These are phyloP conservation scores for Parnassius smintheus DNA, from an alignment of 2,888 invertebrate genomes.

Conservation along the genomic window DNA sequence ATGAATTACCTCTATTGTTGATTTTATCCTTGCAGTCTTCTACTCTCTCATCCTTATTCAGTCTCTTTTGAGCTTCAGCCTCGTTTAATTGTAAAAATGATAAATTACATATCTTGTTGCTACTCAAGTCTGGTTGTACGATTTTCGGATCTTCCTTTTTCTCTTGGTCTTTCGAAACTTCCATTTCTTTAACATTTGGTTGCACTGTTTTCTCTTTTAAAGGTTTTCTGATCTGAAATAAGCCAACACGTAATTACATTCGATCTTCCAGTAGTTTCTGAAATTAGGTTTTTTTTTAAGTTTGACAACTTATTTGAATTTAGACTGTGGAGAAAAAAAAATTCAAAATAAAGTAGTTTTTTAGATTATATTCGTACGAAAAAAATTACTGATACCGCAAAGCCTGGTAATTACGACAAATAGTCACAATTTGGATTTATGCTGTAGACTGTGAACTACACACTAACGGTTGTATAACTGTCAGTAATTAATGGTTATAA, in stretches of 20 bases:
- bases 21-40: slow-evolving; percentile 18
- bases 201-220: slow-evolving; percentile 51
- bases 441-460: no score
- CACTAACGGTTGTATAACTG: no score
- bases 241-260: slow-evolving; percentile 3
- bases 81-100: slow-evolving; percentile 42
- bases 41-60: slow-evolving; percentile 28
- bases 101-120: slow-evolving; percentile 39
- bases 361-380: not conserved
- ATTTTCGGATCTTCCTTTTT: slow-evolving; percentile 34
- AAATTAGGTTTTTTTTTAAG: no score
- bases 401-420: no score
- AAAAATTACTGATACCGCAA: no score
- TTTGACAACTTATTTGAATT: no score
- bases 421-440: no score
- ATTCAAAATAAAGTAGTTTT: not conserved
- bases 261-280: not conserved
- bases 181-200: slow-evolving; percentile 28
- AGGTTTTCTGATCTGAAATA: slow-evolving; percentile 58
- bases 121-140: slow-evolving; percentile 29
- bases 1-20: slow-evolving; percentile 12
- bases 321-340: no score
- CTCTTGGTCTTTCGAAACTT: slow-evolving; percentile 3
- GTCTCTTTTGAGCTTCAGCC: slow-evolving; percentile 35
- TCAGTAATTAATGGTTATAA: no score